phyloP scores from a whole-genome alignment of 2,797 vertebrate genomes.

The Toxotes lorentzi region DNA sequence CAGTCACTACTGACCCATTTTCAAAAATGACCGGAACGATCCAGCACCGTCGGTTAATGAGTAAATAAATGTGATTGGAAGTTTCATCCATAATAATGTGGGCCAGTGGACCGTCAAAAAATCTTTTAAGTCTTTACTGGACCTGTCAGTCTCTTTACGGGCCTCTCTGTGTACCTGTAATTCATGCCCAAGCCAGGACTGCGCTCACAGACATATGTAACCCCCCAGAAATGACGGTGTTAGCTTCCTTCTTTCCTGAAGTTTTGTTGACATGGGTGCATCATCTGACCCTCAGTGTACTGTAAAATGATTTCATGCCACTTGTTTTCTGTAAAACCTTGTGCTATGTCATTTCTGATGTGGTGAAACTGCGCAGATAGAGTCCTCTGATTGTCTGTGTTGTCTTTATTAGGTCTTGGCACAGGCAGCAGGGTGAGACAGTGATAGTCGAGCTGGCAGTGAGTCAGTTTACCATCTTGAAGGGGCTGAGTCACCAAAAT shows the following conservation, averaged over 20 bases:
- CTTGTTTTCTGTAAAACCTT: constrained; percentile 15
- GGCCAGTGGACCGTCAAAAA: no score
- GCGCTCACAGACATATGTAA: no score
- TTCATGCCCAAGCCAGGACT: no score
- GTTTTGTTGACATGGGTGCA: not conserved
- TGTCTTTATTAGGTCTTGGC: constrained; percentile 29
- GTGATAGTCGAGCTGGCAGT: constrained; percentile 51
- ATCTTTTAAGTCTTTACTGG: no score
- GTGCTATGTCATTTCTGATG: not conserved
- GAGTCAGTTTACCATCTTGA: constrained; percentile 67
- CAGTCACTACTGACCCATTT: no score
- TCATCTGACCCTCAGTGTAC: not conserved
- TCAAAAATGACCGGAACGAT: not conserved
- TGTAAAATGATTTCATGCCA: not conserved
- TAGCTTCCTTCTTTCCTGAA: no score
- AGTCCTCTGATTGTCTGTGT: constrained; percentile 24
- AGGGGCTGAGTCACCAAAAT: constrained; percentile 67
- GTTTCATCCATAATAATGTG: no score
- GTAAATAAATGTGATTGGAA: no score
- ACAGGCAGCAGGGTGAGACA: constrained; percentile 49
- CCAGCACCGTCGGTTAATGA: no score
- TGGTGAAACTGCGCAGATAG: not conserved
- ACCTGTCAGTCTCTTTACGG: no score
- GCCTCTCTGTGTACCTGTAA: no score
- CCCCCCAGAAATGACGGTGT: no score